phyloP scores from a whole-genome alignment of 2,888 invertebrate species.

The Hyppa rectilinea region DNA sequence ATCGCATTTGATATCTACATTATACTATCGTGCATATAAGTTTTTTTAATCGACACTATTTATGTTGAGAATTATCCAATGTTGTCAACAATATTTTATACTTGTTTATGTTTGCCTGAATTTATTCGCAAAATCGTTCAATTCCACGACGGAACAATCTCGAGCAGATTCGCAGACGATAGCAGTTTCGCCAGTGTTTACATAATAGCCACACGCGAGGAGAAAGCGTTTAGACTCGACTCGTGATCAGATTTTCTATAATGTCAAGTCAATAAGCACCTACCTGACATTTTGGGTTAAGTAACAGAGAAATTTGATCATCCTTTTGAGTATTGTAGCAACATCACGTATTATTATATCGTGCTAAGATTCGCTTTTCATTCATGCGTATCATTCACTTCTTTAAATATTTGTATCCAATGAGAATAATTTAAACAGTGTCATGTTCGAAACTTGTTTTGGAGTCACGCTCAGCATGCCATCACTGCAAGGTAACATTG shows the following conservation, averaged over 20 bases:
- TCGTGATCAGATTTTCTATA: constrained; percentile 72
- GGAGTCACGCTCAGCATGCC: constrained; percentile 14
- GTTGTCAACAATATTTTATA: constrained; percentile 22
- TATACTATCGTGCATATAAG: too few species aligned
- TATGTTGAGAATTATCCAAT: too few species aligned
- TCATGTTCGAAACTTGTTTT: constrained; percentile 37
- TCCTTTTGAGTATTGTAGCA: constrained; percentile 27
- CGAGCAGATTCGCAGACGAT: constrained; percentile 69
- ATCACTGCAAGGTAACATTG: constrained; percentile 26
- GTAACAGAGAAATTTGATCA: constrained; percentile 35
- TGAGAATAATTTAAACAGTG: not conserved
- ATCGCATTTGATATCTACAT: too few species aligned
- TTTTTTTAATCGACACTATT: too few species aligned
- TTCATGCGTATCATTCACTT: constrained; percentile 4
- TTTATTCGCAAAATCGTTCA: constrained; percentile 46
- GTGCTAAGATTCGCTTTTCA: constrained; percentile 8
- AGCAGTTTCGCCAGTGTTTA: constrained; percentile 73
- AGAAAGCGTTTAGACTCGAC: constrained; percentile 70
- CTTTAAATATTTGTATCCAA: constrained; percentile 8
- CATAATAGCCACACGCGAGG: constrained; percentile 72
- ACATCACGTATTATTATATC: constrained; percentile 20
- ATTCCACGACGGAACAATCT: constrained; percentile 65
- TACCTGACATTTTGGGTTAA: constrained; percentile 64
- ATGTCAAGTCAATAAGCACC: constrained; percentile 68
- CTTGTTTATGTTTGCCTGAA: constrained; percentile 42